These are phyloP conservation scores for Agraylea sexmaculata DNA, from an alignment of 1,140 invertebrate genomes.

Conservation along the genomic window DNA sequence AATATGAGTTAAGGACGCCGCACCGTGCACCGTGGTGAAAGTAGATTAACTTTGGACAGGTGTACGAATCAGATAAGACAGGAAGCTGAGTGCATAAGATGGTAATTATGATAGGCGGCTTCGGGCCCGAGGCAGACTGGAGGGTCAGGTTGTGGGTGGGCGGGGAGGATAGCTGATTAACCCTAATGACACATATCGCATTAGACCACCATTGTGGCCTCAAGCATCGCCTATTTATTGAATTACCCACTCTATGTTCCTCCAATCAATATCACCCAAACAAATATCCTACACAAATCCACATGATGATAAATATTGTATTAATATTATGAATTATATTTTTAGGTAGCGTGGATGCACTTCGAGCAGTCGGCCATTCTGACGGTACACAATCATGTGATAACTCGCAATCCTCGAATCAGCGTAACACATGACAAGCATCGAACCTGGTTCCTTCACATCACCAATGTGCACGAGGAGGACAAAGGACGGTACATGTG, in stretches of 20 bases:
- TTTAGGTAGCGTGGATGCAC: constrained; percentile 89
- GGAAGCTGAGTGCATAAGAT: too few species aligned
- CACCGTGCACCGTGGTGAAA: too few species aligned
- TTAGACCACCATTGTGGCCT: too few species aligned
- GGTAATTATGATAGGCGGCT: constrained; percentile 18
- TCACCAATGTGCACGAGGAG: constrained; percentile 78
- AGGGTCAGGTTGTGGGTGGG: not conserved
- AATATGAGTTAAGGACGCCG: too few species aligned
- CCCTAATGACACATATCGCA: constrained; percentile 18
- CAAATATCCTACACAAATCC: too few species aligned
- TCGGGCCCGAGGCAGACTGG: constrained; percentile 9
- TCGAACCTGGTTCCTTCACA: constrained; percentile 83
- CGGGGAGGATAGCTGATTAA: too few species aligned
- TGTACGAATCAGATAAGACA: too few species aligned
- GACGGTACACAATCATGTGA: constrained; percentile 85
- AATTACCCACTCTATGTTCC: too few species aligned
- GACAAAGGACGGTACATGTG: constrained; percentile 92
- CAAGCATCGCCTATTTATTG: too few species aligned
- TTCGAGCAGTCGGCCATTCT: constrained; percentile 88
- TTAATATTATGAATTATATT: constrained; percentile 19
- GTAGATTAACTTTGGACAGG: too few species aligned
- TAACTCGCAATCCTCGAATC: constrained; percentile 83
- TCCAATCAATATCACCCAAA: too few species aligned
- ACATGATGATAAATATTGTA: not conserved
- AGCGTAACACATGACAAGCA: constrained; percentile 79